Base-by-base conservation (phyloP, 2,113 vertebrate species). In the Synchiropus splendidus region DNA sequence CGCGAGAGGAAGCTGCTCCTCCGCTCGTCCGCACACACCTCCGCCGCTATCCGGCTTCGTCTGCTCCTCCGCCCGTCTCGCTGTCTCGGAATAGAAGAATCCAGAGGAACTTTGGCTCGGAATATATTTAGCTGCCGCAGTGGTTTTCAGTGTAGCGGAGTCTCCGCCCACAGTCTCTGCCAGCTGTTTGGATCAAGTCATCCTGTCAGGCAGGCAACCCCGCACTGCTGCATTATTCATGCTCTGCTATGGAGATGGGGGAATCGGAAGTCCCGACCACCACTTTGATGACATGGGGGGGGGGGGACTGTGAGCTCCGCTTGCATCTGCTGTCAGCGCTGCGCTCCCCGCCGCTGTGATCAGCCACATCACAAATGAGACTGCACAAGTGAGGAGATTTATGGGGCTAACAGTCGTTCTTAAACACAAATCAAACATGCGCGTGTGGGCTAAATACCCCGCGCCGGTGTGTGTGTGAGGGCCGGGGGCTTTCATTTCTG, bases 151-250 rank as follows among this genome's bases (percentile, higher is more conserved):
- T 37, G 44, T 36, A 12, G 59, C 61, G 64, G 64, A 33, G 54
- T 60, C 64, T 57, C 61, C 67, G 54, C 51, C 51, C 43, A 10
- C 44, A 49, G 67, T 63, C 54, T 74, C 58, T 67, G 62, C 61
- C 72, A 71, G 67, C 69, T 75, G 68, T 77, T 74, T 69, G 58
- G 52, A 65, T 70, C 54, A 68, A 74, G 56, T 73, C 58, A 62
- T 54, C 64, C 70, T 68, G 60, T 67, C 70, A 72, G 58, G 61
- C 58, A 80, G 75, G 66, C 72, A 74, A 72, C 66, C 68, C 79
- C 58, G 40, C 62, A 61, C 51, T 65, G 45, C 68, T 82, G 62
- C 72, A 82, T 82, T 77, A 79, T 79, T 83, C 68, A 80, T 67
- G 16, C 55, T 43, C 61, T 64, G 74, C 65, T 66, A 72, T 52